Percentiles rank a stretch among this genome's conserved stretches.
Conservation (phyloP, 2,888 invertebrate genomes). For the Elysia crispata region DNA sequence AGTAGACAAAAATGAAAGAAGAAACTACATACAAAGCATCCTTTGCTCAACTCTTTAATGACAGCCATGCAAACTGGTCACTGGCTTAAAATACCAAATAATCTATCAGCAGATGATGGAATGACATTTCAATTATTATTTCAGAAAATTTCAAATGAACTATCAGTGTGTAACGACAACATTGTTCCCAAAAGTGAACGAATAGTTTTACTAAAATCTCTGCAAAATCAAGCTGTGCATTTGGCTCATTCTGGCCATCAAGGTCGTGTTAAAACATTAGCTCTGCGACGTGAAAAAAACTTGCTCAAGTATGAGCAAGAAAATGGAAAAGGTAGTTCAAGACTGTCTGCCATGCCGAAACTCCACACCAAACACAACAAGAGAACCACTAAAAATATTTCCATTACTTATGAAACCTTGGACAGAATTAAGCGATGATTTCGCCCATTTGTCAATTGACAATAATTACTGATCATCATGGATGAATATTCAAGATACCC, state of each 20-base stretch:
- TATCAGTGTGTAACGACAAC: constrained; percentile 12
- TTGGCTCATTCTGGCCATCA: constrained; percentile 58
- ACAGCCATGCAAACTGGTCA: not conserved
- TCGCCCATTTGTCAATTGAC: constrained; percentile 42
- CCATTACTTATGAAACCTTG: constrained; percentile 44
- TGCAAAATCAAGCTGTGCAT: constrained; percentile 49
- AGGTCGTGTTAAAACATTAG: constrained; percentile 55
- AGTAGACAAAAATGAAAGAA: constrained; percentile 52
- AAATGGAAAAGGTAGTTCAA: constrained; percentile 25
- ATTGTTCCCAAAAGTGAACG: constrained; percentile 23
- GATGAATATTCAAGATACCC: constrained; percentile 50
- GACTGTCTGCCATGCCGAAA: constrained; percentile 48
- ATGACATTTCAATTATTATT: not conserved
- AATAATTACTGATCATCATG: constrained; percentile 46
- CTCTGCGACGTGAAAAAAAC: constrained; percentile 52
- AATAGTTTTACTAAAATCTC: constrained; percentile 46
- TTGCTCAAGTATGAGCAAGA: constrained; percentile 54
- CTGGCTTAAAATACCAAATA: not conserved
- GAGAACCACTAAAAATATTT: constrained; percentile 49
- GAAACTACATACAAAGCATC: constrained; percentile 59
- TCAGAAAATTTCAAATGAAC: constrained; percentile 16
- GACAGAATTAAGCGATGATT: constrained; percentile 35
- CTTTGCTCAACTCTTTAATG: constrained; percentile 50
- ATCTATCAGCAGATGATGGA: too few species aligned
- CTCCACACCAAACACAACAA: constrained; percentile 1